Conservation (phyloP, 2,888 invertebrate genomes). For the Erannis defoliaria region DNA sequence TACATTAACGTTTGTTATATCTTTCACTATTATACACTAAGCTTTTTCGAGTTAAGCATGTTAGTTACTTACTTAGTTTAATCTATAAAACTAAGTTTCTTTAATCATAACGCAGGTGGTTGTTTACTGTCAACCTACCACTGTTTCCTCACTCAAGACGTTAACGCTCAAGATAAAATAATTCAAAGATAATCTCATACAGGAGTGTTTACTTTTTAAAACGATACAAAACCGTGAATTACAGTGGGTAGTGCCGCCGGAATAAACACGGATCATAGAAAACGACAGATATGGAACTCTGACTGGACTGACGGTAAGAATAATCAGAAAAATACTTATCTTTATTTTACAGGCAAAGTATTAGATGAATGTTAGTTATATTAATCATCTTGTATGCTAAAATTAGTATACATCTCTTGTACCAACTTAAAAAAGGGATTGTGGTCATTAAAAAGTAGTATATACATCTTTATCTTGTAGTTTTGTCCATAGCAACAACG, state of each 20-base stretch:
- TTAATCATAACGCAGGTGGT: conserved; percentile 6
- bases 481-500: no score
- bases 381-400: no score
- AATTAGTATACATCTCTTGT: no score
- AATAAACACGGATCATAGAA: conserved; percentile 54
- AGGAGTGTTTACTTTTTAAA: conserved; percentile 75
- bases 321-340: no score
- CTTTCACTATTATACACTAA: no score
- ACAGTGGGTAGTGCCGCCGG: conserved; percentile 62
- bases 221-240: conserved; percentile 81
- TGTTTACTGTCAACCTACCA: conserved; percentile 30
- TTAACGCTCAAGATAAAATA: conserved; percentile 64
- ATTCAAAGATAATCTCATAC: conserved; percentile 71
- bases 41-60: not conserved
- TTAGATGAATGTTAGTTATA: no score
- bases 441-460: no score
- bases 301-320: no score
- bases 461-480: no score
- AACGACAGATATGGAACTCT: conserved; percentile 1
- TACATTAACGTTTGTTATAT: no score
- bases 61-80: not conserved
- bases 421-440: no score
- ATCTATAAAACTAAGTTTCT: conserved; percentile 1
- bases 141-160: conserved; percentile 39
- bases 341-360: no score